Conservation (phyloP, 2,797 vertebrate species). For the Hyperoplus lanceolatus region DNA sequence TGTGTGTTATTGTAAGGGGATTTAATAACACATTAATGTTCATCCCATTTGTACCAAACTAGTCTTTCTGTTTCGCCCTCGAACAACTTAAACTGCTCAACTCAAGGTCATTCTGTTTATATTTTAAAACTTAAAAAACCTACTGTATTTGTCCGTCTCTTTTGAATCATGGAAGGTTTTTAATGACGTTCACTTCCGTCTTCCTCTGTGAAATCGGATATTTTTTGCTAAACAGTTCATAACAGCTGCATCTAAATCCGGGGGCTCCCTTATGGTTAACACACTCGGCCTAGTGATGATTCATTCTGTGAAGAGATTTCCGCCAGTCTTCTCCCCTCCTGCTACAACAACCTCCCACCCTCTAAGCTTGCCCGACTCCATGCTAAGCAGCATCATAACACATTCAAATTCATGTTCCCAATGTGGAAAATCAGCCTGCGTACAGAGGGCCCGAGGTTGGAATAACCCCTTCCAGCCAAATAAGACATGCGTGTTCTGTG, state of each 20-base stretch:
- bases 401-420: slow-evolving; percentile 45
- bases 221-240: slow-evolving; percentile 15
- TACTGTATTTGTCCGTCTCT: background rate
- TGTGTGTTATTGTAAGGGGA: slow-evolving; percentile 26
- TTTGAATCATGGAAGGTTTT: background rate
- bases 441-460: slow-evolving; percentile 53
- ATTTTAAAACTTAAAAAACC: too few species aligned
- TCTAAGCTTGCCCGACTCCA: background rate
- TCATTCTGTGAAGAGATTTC: slow-evolving; percentile 38
- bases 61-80: slow-evolving; percentile 19
- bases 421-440: slow-evolving; percentile 36
- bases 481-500: slow-evolving; percentile 49
- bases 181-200: background rate
- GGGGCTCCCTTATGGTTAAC: slow-evolving; percentile 16
- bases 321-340: slow-evolving; percentile 8
- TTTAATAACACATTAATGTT: slow-evolving; percentile 1
- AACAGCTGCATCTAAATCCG: slow-evolving; percentile 32
- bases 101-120: background rate
- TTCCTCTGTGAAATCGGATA: background rate
- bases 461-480: slow-evolving; percentile 44
- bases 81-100: background rate
- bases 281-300: slow-evolving; percentile 33
- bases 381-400: slow-evolving; percentile 57
- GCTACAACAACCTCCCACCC: slow-evolving; percentile 25
- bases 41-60: slow-evolving; percentile 30